phyloP scores from a whole-genome alignment of 2,113 vertebrate genomes.

The Rattus rattus region DNA sequence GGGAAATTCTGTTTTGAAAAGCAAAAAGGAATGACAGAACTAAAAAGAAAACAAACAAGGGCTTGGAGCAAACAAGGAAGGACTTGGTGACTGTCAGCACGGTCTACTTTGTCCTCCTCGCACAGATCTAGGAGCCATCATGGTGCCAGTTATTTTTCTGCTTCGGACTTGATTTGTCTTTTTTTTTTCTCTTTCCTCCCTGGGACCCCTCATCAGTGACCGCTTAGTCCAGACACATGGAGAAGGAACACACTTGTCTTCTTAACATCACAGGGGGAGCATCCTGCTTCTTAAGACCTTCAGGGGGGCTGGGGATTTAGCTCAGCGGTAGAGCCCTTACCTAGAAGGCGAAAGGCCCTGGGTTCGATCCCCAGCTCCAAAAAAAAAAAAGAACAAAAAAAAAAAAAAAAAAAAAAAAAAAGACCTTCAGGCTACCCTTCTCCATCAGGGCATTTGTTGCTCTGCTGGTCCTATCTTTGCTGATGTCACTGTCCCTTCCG shows the following conservation, averaged over 20 bases:
- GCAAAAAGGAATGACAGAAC: not conserved
- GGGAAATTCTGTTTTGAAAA: not conserved
- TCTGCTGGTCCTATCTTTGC: slow-evolving; percentile 24
- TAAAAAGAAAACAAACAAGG: not conserved
- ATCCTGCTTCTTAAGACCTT: not conserved
- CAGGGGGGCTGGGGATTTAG: too few species aligned
- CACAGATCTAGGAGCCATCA: not conserved
- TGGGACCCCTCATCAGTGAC: not conserved
- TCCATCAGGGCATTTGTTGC: not conserved
- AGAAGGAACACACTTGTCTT: not conserved
- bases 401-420: too few species aligned
- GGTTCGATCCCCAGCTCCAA: too few species aligned
- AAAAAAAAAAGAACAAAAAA: too few species aligned
- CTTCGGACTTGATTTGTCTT: not conserved
- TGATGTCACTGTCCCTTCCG: slow-evolving; percentile 1
- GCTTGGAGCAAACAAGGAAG: not conserved
- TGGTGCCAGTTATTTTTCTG: not conserved
- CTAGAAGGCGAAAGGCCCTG: too few species aligned
- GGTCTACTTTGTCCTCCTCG: not conserved
- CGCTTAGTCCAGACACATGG: not conserved
- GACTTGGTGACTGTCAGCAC: not conserved
- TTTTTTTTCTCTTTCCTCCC: not conserved
- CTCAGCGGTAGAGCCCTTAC: too few species aligned
- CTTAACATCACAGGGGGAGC: not conserved
- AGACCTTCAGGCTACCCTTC: slow-evolving; percentile 1